These are phyloP conservation scores for Trachelus tabidus DNA, from an alignment of 2,888 invertebrate species.

Conservation along the genomic window DNA sequence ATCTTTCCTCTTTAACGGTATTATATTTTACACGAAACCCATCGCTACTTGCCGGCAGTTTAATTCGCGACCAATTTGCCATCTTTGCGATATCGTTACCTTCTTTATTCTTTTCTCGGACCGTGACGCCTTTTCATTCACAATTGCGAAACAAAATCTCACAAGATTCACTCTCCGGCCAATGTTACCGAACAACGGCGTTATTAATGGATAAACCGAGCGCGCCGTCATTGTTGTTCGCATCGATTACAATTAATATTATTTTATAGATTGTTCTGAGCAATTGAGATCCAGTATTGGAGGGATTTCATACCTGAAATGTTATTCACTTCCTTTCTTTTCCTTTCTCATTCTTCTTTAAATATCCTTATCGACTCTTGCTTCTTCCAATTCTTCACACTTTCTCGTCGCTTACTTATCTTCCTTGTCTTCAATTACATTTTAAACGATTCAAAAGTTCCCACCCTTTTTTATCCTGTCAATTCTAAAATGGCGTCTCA, in stretches of 20 bases:
- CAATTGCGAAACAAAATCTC: background rate
- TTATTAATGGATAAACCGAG: background rate
- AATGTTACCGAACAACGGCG: background rate
- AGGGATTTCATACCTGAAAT: slow-evolving; percentile 50
- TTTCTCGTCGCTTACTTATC: background rate
- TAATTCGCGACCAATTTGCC: background rate
- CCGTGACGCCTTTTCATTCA: background rate
- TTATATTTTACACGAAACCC: background rate
- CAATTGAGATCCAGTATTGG: slow-evolving; percentile 59
- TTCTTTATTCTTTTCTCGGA: background rate
- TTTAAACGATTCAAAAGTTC: background rate
- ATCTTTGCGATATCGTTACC: background rate
- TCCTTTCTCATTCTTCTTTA: background rate
- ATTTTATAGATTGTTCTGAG: slow-evolving; percentile 49
- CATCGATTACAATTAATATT: slow-evolving; percentile 36
- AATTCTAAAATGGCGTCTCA: background rate
- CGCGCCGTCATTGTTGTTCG: slow-evolving; percentile 3
- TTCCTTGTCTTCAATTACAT: background rate
- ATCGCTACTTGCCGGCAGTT: background rate
- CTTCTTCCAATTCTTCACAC: slow-evolving; percentile 7
- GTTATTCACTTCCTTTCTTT: slow-evolving; percentile 31
- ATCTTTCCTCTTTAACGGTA: background rate
- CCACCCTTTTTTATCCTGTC: background rate
- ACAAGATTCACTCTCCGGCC: background rate
- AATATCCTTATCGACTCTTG: slow-evolving; percentile 1